Conservation (phyloP, 1,140 invertebrate genomes). For the Polyergus mexicanus region DNA sequence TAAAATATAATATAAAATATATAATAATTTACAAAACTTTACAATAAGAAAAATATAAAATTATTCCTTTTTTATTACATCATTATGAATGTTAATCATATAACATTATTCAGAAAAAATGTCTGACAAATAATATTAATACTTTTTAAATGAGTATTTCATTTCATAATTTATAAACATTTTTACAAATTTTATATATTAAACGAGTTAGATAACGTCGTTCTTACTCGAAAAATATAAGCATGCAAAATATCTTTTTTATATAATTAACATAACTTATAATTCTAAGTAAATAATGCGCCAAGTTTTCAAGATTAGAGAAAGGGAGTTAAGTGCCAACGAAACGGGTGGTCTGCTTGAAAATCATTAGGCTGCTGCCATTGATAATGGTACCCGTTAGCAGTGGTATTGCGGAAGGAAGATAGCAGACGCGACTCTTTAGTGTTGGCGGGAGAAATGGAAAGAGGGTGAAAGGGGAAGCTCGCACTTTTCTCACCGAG, state of each 20-base stretch:
- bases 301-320: background rate
- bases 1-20: conserved; percentile 1
- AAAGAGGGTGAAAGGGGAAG: conserved; percentile 63
- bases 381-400: conserved; percentile 78
- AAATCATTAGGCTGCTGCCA: conserved; percentile 79
- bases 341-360: conserved; percentile 76
- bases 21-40: background rate
- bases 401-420: conserved; percentile 69
- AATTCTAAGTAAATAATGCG: background rate
- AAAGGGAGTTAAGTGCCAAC: background rate
- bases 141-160: background rate
- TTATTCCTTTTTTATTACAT: background rate
- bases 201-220: background rate
- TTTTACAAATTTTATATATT: background rate
- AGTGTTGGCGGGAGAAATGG: conserved; percentile 70
- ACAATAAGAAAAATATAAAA: background rate
- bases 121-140: background rate
- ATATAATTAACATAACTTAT: background rate
- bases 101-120: background rate
- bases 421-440: conserved; percentile 75
- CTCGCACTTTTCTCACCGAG: conserved; percentile 64
- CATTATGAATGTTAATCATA: background rate
- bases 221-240: background rate
- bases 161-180: background rate
- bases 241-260: background rate